These are phyloP conservation scores for Cremastobaeus sp. DNA, from an alignment of 2,888 invertebrate species.

Conservation along the genomic window DNA sequence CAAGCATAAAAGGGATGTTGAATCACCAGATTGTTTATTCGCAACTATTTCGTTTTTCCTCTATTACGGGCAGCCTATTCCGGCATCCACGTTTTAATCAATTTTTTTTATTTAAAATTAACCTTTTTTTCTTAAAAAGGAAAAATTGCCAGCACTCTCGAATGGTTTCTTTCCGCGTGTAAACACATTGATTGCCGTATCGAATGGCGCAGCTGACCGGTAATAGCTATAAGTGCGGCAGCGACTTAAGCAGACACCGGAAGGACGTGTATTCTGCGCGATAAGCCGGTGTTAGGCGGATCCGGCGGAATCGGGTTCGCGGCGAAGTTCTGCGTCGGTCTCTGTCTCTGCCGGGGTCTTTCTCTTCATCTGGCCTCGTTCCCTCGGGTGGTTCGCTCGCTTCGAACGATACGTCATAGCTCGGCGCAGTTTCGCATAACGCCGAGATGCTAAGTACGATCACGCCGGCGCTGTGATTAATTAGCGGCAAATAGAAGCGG, in stretches of 20 bases:
- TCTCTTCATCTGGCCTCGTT: slow-evolving; percentile 15
- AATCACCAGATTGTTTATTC: too few relatives aligned
- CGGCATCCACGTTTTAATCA: too few relatives aligned
- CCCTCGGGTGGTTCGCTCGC: slow-evolving; percentile 20
- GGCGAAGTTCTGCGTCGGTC: slow-evolving; percentile 25
- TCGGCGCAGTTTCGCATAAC: slow-evolving; percentile 43
- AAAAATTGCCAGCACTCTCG: too few relatives aligned
- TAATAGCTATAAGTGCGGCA: slow-evolving; percentile 38
- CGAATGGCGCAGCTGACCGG: slow-evolving; percentile 18
- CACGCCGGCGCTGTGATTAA: slow-evolving; percentile 71
- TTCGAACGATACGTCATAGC: slow-evolving; percentile 61
- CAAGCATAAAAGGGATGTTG: too few relatives aligned
- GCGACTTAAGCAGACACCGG: slow-evolving; percentile 49
- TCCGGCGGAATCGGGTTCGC: slow-evolving; percentile 30
- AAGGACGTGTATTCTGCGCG: slow-evolving; percentile 49
- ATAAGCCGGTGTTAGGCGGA: slow-evolving; percentile 27
- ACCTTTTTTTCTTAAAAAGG: too few relatives aligned
- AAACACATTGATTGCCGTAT: slow-evolving; percentile 29
- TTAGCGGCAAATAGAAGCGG: slow-evolving; percentile 73
- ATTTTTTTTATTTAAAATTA: too few relatives aligned
- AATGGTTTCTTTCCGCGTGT: too few relatives aligned
- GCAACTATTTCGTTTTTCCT: too few relatives aligned
- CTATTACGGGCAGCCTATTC: too few relatives aligned
- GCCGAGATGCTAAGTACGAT: slow-evolving; percentile 68
- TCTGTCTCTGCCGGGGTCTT: slow-evolving; percentile 4